Conservation (phyloP, 2,113 vertebrate species). For the Muntiacus muntjak region DNA sequence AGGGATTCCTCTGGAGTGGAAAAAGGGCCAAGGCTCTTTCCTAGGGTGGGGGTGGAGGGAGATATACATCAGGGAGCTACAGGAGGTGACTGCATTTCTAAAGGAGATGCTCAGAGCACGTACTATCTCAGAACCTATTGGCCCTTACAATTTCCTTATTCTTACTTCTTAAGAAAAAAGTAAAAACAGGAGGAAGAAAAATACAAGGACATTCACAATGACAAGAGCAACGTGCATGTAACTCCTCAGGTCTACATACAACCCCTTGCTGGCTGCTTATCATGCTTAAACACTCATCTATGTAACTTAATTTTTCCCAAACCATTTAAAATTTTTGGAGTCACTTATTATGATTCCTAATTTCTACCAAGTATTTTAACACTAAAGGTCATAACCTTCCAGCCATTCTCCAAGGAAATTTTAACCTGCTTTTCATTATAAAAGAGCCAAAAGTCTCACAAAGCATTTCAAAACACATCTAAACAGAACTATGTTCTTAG, state of each 20-base stretch:
- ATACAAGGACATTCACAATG: not conserved
- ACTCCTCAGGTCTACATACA: not conserved
- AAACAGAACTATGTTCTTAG: conserved; percentile 18
- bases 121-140: not conserved
- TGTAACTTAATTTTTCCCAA: not conserved
- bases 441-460: not conserved
- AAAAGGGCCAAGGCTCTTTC: not conserved
- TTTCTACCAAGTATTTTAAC: not conserved
- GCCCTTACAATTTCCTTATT: not conserved
- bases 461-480: conserved; percentile 19
- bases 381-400: not conserved
- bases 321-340: not conserved
- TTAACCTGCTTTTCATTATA: not conserved
- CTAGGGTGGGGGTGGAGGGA: not conserved
- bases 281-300: not conserved
- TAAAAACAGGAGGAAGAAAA: not conserved
- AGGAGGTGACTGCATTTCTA: not conserved
- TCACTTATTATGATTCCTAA: not conserved
- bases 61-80: not conserved
- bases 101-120: not conserved
- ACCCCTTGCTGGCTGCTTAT: not conserved
- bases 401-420: not conserved
- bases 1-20: not conserved
- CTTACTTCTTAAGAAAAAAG: not conserved
- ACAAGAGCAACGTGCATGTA: not conserved